Evolutionary conservation across 2,113 vertebrate species (phyloP), one percentile per base, ranked within the genome.

Genomic region (Planiliza haematocheilus): DNA sequence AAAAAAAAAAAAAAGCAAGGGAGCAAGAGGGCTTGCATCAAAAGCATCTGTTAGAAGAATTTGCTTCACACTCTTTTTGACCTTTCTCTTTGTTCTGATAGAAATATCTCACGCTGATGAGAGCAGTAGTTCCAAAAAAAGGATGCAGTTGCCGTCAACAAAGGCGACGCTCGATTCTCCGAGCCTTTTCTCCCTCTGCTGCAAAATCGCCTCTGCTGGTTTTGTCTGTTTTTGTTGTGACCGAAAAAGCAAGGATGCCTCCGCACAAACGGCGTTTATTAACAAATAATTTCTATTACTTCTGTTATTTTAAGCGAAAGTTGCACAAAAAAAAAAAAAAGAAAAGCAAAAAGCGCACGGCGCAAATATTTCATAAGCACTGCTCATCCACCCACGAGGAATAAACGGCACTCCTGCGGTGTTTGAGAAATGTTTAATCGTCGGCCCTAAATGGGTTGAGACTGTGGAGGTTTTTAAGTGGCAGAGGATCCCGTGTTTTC

Each of bases 81-180:
- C 72, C 80, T 70, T 65, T 68, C 81, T 55, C 58, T 88, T 84
- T 79, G 70, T 79, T 88, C 63, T 48, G 57, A 72, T 71, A 45
- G 63, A 80, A 81, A 79, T 77, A 74, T 69, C 64, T 74, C 64
- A 17, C 17, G 60, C 50, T 73, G 75, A 80, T 57, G 55, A 76
- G 45, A 69, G 39, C 42, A 45, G 50, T 11, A 13, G 38, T 45
- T 79, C 71, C 30, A 70, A 83, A 83, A 79, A 66, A 30, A 73
- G 48, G 69, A 77, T 37, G 57, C 52, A 30, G 30, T 61, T 10
- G 39, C 60, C 8, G 48, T 85, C 39, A 55, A 70, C 37, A 39
- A 37, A 67, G 60, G 68, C n/a, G 51, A 55, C 57, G 63, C 43
- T 68, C 11, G 46, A 21, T 50, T 60, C 52, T 36, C 1, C 1